A percentile compares a stretch with the other conserved stretches of the same genome.
These are phyloP conservation scores for Drosophila navojoa DNA, from an alignment of 1,140 invertebrate species.

Conservation along the genomic window DNA sequence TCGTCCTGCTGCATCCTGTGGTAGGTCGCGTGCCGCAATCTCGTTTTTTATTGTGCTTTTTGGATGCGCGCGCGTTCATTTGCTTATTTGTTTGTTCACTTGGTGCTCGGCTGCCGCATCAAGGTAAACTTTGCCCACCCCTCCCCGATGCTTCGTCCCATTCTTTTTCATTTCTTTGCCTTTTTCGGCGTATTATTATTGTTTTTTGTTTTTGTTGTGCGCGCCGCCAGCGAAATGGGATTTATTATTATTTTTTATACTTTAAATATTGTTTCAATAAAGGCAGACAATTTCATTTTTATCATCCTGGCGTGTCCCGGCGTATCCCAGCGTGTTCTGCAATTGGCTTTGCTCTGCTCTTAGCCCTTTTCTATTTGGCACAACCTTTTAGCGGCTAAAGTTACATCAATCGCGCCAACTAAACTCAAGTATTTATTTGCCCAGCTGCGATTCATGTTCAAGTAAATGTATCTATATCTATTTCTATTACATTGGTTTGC, in stretches of 20 bases:
- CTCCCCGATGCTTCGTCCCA: neutral
- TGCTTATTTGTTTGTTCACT: slow-evolving; percentile 82
- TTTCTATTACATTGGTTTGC: slow-evolving; percentile 62
- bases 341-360: slow-evolving; percentile 47
- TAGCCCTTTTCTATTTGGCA: slow-evolving; percentile 45
- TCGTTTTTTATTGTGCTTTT: slow-evolving; percentile 78
- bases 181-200: slow-evolving; percentile 34
- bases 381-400: slow-evolving; percentile 74
- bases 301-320: slow-evolving; percentile 1
- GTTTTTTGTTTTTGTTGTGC: slow-evolving; percentile 72
- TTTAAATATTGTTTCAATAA: slow-evolving; percentile 77
- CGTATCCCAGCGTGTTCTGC: neutral
- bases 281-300: slow-evolving; percentile 43
- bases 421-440: slow-evolving; percentile 67
- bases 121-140: slow-evolving; percentile 71
- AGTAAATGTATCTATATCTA: slow-evolving; percentile 57
- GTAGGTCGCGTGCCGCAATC: slow-evolving; percentile 81
- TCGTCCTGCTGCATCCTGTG: slow-evolving; percentile 60
- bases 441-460: slow-evolving; percentile 56
- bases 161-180: neutral
- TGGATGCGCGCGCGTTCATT: slow-evolving; percentile 64
- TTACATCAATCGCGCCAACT: slow-evolving; percentile 62
- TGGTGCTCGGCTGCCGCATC: slow-evolving; percentile 66
- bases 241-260: slow-evolving; percentile 79
- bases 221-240: slow-evolving; percentile 71